Evolutionary conservation across 2,113 vertebrate genomes (phyloP).

Genomic region (Megaceryle torquata): DNA sequence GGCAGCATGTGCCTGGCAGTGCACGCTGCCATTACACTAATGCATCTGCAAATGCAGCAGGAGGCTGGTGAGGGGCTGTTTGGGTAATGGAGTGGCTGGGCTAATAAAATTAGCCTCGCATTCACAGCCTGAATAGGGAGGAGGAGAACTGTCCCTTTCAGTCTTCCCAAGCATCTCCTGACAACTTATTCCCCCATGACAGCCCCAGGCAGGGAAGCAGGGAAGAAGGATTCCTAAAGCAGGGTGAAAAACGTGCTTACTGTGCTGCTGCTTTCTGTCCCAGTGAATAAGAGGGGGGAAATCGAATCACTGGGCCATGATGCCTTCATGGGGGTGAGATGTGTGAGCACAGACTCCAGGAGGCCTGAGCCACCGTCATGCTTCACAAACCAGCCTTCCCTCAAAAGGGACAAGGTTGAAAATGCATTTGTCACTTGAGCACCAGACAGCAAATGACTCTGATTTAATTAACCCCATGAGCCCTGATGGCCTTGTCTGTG

Average conservation of each 20-base stretch:
- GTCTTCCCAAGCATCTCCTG: neutral
- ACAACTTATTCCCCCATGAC: neutral
- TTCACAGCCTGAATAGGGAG: neutral
- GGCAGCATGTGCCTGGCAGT: neutral
- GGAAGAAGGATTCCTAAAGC: neutral
- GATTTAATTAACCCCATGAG: conserved; percentile 51
- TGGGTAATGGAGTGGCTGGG: conserved; percentile 40
- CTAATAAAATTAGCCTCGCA: conserved; percentile 53
- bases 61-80: neutral
- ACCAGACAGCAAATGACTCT: neutral
- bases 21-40: neutral
- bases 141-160: conserved; percentile 15
- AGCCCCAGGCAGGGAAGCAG: neutral
- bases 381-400: neutral
- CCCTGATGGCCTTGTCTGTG: neutral
- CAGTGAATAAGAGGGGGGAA: neutral
- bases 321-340: neutral
- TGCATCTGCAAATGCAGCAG: neutral
- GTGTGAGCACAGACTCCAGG: neutral
- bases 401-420: neutral
- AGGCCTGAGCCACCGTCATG: neutral
- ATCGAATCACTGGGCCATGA: neutral
- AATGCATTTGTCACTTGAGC: conserved; percentile 38
- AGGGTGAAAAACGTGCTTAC: neutral
- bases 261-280: neutral